Conservation (phyloP, 2,888 invertebrate species). For the Leptopilina syphax region DNA sequence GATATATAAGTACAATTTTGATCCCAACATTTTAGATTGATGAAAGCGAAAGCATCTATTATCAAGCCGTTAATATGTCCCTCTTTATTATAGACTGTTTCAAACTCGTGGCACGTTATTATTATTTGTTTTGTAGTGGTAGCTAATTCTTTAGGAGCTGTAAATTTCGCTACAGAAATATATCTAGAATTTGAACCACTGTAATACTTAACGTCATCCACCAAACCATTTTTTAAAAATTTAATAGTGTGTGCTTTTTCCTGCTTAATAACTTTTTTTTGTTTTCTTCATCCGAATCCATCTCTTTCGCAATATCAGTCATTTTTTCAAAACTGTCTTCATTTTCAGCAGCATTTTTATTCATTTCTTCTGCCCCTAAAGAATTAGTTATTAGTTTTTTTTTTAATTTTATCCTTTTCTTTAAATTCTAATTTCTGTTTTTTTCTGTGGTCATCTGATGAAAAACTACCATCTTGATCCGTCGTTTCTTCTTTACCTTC, state of each 20-base stretch:
- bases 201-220: neutral
- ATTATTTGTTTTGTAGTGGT: neutral
- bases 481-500: neutral
- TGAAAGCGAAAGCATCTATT: neutral
- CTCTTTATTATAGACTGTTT: neutral
- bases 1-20: neutral
- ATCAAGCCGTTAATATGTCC: neutral
- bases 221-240: neutral
- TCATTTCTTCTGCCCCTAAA: no score
- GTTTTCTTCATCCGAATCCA: neutral
- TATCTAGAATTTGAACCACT: neutral
- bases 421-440: neutral
- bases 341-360: no score
- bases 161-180: neutral
- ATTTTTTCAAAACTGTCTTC: neutral
- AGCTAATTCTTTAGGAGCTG: neutral
- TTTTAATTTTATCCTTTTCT: no score
- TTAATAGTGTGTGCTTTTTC: neutral
- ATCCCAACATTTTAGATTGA: neutral
- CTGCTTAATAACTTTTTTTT: neutral
- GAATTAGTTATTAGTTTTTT: no score
- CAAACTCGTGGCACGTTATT: neutral
- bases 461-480: neutral
- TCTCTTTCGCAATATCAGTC: neutral
- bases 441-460: neutral